These are phyloP conservation scores for Drymonia ruficornis DNA, from an alignment of 2,888 invertebrate genomes.

Conservation along the genomic window DNA sequence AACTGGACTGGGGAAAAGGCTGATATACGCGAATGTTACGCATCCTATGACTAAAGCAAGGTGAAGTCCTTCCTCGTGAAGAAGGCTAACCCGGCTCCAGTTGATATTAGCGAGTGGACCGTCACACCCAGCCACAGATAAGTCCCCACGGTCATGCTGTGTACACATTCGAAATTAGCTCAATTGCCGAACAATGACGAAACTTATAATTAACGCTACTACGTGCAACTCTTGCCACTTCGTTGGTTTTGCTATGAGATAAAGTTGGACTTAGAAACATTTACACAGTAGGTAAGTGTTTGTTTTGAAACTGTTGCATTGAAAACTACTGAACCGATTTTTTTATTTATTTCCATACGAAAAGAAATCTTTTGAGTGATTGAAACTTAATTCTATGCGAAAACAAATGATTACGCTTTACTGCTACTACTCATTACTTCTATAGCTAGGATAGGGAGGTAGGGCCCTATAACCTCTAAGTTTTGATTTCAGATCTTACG, in stretches of 20 bases:
- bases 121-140: constrained; percentile 56
- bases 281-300: constrained; percentile 3
- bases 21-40: constrained; percentile 53
- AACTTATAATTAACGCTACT: neutral
- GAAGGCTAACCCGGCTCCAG: constrained; percentile 62
- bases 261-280: neutral
- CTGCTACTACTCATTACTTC: neutral
- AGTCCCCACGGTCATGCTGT: constrained; percentile 48
- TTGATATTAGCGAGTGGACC: constrained; percentile 56
- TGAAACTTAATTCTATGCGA: neutral
- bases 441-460: constrained; percentile 9
- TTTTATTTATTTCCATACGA: neutral
- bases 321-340: neutral
- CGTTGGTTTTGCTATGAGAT: neutral
- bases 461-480: constrained; percentile 32
- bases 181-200: neutral
- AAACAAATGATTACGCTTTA: no score
- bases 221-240: neutral
- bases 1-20: constrained; percentile 57
- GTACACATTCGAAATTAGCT: constrained; percentile 14
- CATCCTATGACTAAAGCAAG: constrained; percentile 47
- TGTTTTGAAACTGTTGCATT: neutral
- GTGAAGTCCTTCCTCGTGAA: constrained; percentile 54
- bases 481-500: constrained; percentile 33
- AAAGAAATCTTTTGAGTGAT: no score